Percentiles rank a stretch among this genome's conserved stretches.
Conservation (phyloP, 1,140 invertebrate species). For the Papilio dardanus region DNA sequence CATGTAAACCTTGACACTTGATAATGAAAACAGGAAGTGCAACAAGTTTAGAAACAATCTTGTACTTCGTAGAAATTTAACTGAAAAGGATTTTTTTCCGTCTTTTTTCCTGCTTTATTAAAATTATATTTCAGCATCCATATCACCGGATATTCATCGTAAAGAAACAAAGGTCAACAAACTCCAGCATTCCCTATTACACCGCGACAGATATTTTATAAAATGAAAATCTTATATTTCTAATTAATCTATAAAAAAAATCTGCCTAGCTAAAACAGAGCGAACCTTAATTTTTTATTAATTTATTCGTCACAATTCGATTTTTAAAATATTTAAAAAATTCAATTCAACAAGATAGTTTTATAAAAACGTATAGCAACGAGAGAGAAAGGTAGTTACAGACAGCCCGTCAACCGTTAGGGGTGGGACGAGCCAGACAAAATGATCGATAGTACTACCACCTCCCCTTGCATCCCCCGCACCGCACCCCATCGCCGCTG, state of each 20-base stretch:
- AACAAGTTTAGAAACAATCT: not conserved
- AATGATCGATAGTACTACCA: slow-evolving; percentile 13
- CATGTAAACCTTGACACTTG: slow-evolving; percentile 3
- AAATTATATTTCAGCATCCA: not conserved
- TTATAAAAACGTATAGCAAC: not conserved
- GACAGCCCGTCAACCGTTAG: slow-evolving; percentile 13
- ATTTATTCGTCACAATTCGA: not conserved
- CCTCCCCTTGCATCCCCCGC: not conserved
- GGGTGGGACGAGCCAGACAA: not conserved
- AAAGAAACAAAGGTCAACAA: not conserved
- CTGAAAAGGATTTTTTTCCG: not conserved
- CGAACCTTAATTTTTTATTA: too few species aligned
- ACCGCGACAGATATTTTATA: not conserved
- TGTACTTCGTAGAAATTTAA: not conserved
- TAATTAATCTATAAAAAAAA: too few species aligned
- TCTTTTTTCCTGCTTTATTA: not conserved
- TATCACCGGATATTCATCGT: not conserved
- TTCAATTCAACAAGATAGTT: not conserved
- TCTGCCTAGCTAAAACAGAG: too few species aligned
- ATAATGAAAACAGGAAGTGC: not conserved
- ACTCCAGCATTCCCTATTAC: not conserved
- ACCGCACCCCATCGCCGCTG: not conserved
- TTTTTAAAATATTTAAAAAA: not conserved
- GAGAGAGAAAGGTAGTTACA: not conserved
- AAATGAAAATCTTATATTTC: too few species aligned